Evolutionary conservation across 2,888 invertebrate genomes (phyloP), one percentile per base, ranked within the genome.

Genomic region (Apodemia hepburni): DNA sequence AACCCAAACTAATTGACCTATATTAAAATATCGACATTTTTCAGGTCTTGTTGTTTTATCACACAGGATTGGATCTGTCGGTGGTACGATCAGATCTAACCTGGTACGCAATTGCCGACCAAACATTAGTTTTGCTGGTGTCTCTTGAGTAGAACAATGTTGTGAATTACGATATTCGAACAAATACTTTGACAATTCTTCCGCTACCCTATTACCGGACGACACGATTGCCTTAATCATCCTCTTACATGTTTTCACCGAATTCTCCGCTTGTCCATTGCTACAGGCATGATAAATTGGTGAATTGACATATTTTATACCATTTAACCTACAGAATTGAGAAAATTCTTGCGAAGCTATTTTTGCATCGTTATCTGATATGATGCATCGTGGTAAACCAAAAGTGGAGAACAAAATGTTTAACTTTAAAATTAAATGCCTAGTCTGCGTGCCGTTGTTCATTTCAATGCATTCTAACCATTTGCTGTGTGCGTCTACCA

Each of bases 191-290:
- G 62, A n/a, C 12, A 47, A 47, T 17, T 47, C 47, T 47, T 47
- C 47, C 6, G 47, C 47, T 47, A 47, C 51, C 64, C 60, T 57
- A 61, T 62, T 58, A 22, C 54, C 33, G 64, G 49, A 45, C 58
- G 64, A 11, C 51, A 22, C 29, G 64, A 51, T 62, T 12, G 67
- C 58, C 59, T 68, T 71, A 57, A 71, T 22, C 22, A 22, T 22
- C 22, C 2, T 22, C 22, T 22, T 22, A 22, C 22, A 58, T 4
- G 69, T 62, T 58, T 73, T 71, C 1, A 71, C 71, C 7, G 63
- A 66, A 42, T 63, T 68, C 59, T 71, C 66, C 3, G 68, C 68
- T 54, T 68, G 68, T 0, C 67, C 70, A 38, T 71, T 69, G 51
- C 68, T 68, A 15, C 63, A 58, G 5, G 68, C 67, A 15, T 68